Base-by-base conservation (phyloP, 2,113 vertebrate species). In the Pterocles burchelli region DNA sequence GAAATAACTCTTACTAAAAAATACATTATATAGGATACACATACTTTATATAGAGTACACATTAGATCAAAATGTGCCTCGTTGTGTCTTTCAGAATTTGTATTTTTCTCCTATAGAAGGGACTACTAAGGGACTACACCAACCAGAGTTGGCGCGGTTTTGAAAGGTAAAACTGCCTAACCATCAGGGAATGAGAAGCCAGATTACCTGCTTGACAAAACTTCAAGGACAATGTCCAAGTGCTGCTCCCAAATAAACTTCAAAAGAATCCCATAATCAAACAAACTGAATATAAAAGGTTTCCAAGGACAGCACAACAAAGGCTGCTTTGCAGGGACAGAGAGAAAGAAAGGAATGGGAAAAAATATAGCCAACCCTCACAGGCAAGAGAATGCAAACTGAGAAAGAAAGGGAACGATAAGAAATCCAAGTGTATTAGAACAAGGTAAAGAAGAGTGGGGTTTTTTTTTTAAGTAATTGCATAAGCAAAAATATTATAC, bases 211-310 rank as follows among this genome's bases (percentile, higher is more conserved):
- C 51, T 78, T 93, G 85, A 93, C 61, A 77, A 45, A 63, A 33
- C n/a, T 86, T 94, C 89, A 92, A 95, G 85, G 88, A 78, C 3
- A 0, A 58, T 28, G 7, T 58, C 16, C 31, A 28, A 16, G 10
- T 7, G 78, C 59, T 43, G 51, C 38, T 97, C 61, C 82, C 95
- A 95, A 93, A 58, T 77, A 95, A 88, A 86, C 65, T 93, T 85
- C 76, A 83, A 86, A 96, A 90, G 79, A 90, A 92, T 86, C n/a
- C 62, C 57, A 51, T 93, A 90, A 89, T 77, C 74, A 95, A 97
- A 81, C 58, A 96, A 87, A 93, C 41, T 78, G 34, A 91, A 88
- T 3, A 7, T n/a, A 34, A 15, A 3, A 89, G 24, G 38, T 74
- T 57, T 51, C 54, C 89, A 86, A 91, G 91, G 85, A 90, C 82